phyloP scores from a whole-genome alignment of 2,888 invertebrate genomes.

The Dinocampus coccinellae region DNA sequence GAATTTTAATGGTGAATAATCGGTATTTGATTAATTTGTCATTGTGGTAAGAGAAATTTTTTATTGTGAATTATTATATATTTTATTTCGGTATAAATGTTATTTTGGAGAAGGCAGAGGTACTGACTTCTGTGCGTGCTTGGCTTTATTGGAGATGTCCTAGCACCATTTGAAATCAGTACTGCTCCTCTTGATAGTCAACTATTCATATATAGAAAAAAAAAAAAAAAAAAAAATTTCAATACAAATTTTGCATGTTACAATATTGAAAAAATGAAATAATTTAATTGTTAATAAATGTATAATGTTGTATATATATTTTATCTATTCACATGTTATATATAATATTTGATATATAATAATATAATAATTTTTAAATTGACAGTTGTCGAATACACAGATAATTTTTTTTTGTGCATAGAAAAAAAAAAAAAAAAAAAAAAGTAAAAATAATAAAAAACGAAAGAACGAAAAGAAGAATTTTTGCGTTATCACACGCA shows the following conservation, averaged over 20 bases:
- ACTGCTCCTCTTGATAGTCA: slow-evolving; percentile 65
- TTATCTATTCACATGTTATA: slow-evolving; percentile 37
- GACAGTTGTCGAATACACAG: slow-evolving; percentile 1
- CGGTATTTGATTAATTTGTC: too few relatives aligned
- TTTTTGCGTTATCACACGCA: neutral
- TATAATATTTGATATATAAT: slow-evolving; percentile 7
- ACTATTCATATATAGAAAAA: slow-evolving; percentile 40
- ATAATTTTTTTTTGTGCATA: neutral
- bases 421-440: neutral
- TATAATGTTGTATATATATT: slow-evolving; percentile 26
- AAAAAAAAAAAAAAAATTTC: too few relatives aligned
- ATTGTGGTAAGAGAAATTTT: too few relatives aligned
- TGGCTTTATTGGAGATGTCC: slow-evolving; percentile 62
- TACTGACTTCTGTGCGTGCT: slow-evolving; percentile 69
- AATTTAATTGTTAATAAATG: neutral
- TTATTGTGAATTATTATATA: too few relatives aligned
- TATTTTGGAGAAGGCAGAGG: slow-evolving; percentile 61
- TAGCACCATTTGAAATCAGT: slow-evolving; percentile 71
- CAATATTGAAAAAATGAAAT: neutral
- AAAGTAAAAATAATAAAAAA: too few relatives aligned
- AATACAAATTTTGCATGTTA: too few relatives aligned
- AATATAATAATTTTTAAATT: neutral
- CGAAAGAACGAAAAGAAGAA: too few relatives aligned
- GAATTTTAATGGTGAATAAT: neutral
- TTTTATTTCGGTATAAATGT: neutral